These are phyloP conservation scores for Bergia sp. DNA, from an alignment of 92 coral and sea anemone species.

Conservation along the genomic window DNA sequence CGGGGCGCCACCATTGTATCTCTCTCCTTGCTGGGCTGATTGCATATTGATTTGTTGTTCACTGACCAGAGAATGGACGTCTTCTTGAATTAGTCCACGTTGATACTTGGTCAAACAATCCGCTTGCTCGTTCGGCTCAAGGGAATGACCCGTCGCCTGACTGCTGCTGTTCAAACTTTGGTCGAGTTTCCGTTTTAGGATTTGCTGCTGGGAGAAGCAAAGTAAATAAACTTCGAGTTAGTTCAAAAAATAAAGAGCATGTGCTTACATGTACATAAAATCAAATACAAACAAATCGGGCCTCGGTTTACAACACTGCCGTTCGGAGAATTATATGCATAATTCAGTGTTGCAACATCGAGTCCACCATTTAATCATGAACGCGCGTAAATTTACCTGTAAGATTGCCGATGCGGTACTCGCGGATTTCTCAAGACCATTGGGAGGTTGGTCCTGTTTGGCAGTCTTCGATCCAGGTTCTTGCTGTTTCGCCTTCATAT, in stretches of 20 bases:
- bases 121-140: conserved; percentile 61
- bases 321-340: conserved; percentile 47
- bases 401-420: conserved; percentile 71
- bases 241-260: conserved; percentile 58
- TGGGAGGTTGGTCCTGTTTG: conserved; percentile 77
- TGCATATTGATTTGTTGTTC: conserved; percentile 59
- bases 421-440: conserved; percentile 77
- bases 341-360: conserved; percentile 28
- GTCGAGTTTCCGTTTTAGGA: conserved; percentile 84
- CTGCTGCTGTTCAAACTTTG: conserved; percentile 70
- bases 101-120: conserved; percentile 62
- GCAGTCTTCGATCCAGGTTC: conserved; percentile 71
- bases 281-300: conserved; percentile 64
- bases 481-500: conserved; percentile 65
- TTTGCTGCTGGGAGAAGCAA: conserved; percentile 85
- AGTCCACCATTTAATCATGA: conserved; percentile 28
- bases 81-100: conserved; percentile 56
- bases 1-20: conserved; percentile 24
- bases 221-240: conserved; percentile 64
- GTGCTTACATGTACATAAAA: conserved; percentile 61
- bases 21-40: conserved; percentile 58
- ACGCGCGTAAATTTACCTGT: conserved; percentile 71
- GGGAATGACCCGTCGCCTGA: conserved; percentile 60
- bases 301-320: conserved; percentile 51
- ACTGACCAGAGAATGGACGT: conserved; percentile 33